phyloP scores from a whole-genome alignment of 2,113 vertebrate genomes.

The Dasyprocta punctata region DNA sequence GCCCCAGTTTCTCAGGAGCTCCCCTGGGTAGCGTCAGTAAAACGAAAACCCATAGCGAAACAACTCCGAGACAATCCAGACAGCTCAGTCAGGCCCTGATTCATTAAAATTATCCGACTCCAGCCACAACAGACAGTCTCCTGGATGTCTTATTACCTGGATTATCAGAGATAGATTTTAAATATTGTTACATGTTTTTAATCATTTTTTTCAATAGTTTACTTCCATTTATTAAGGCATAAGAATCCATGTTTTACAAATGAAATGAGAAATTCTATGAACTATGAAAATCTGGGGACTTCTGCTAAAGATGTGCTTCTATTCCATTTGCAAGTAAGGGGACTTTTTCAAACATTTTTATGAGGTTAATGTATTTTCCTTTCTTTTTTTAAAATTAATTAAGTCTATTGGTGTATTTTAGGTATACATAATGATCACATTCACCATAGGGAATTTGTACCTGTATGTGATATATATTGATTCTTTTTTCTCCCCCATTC shows the following conservation, averaged over 20 bases:
- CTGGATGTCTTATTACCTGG: neutral
- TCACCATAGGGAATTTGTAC: neutral
- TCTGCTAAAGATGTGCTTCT: conserved; percentile 1
- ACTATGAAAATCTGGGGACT: conserved; percentile 37
- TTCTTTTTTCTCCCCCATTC: neutral
- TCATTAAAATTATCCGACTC: neutral
- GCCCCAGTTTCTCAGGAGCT: neutral
- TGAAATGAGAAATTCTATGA: conserved; percentile 22
- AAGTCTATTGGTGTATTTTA: neutral
- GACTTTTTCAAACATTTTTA: conserved; percentile 18
- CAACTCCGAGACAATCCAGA: neutral
- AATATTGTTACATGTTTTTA: neutral
- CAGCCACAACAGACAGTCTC: neutral
- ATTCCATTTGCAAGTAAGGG: conserved; percentile 16
- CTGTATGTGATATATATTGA: neutral
- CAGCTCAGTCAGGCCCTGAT: neutral
- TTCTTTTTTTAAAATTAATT: neutral
- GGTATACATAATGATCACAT: neutral
- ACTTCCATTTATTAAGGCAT: conserved; percentile 50
- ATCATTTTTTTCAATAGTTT: neutral
- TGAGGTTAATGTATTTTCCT: conserved; percentile 6
- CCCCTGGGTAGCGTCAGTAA: neutral
- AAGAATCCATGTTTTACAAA: neutral
- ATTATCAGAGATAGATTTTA: neutral
- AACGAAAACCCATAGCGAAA: neutral